These are phyloP conservation scores for Eurystomus glaucurus DNA, from an alignment of 2,797 vertebrate genomes.

Conservation along the genomic window DNA sequence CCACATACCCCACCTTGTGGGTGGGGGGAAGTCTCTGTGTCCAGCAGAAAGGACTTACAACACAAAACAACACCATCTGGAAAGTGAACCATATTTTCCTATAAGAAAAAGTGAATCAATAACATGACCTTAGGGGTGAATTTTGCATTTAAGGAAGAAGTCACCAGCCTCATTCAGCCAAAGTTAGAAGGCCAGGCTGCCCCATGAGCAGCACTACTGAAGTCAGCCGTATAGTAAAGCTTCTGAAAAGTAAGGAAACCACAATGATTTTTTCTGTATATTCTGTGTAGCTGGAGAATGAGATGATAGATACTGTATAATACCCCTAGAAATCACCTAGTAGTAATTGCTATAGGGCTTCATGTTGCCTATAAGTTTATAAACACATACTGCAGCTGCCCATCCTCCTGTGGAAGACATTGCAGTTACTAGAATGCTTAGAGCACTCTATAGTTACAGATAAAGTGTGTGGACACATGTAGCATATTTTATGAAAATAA, in stretches of 20 bases:
- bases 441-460: neutral
- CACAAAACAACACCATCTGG: neutral
- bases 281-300: neutral
- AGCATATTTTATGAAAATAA: neutral
- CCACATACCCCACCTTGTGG: neutral
- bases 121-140: neutral
- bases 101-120: neutral
- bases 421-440: neutral
- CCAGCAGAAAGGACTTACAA: neutral
- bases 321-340: neutral
- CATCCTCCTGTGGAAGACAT: neutral
- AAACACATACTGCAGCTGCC: neutral
- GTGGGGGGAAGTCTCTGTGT: neutral
- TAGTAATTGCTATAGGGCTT: neutral
- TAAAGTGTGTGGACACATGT: neutral
- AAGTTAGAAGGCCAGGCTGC: neutral
- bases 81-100: neutral
- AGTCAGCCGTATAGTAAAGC: neutral
- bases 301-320: neutral
- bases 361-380: neutral
- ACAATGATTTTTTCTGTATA: neutral
- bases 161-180: neutral
- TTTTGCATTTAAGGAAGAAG: neutral
- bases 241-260: neutral
- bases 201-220: neutral